Conservation (phyloP, 1,140 invertebrate species). For the Brachionus sp. region DNA sequence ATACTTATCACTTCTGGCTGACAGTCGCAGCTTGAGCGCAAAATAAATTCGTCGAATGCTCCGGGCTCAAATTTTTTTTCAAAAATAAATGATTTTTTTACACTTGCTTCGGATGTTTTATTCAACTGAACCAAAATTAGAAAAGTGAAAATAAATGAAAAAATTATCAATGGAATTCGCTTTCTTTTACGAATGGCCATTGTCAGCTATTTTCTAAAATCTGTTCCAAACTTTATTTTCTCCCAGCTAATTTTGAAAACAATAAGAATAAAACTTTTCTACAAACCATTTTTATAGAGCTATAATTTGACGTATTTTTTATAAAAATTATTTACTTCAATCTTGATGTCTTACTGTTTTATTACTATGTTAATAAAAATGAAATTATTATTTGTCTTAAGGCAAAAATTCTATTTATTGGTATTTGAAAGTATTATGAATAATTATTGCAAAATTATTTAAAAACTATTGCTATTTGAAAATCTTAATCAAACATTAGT, state of each 20-base stretch:
- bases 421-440: no score
- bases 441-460: no score
- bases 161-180: neutral
- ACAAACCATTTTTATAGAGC: no score
- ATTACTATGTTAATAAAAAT: no score
- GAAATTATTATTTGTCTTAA: no score
- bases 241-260: neutral
- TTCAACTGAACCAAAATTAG: neutral
- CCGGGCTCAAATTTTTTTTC: neutral
- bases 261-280: neutral
- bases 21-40: neutral
- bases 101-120: neutral
- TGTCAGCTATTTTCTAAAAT: neutral
- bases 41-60: neutral
- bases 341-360: no score
- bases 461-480: no score
- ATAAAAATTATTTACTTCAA: no score
- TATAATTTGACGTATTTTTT: no score
- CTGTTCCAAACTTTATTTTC: no score
- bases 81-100: slow-evolving; percentile 7
- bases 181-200: neutral
- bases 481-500: no score
- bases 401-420: no score
- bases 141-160: neutral
- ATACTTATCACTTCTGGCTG: neutral